Evolutionary conservation across 2,113 vertebrate species (phyloP).

Genomic region (Delphinus delphis): DNA sequence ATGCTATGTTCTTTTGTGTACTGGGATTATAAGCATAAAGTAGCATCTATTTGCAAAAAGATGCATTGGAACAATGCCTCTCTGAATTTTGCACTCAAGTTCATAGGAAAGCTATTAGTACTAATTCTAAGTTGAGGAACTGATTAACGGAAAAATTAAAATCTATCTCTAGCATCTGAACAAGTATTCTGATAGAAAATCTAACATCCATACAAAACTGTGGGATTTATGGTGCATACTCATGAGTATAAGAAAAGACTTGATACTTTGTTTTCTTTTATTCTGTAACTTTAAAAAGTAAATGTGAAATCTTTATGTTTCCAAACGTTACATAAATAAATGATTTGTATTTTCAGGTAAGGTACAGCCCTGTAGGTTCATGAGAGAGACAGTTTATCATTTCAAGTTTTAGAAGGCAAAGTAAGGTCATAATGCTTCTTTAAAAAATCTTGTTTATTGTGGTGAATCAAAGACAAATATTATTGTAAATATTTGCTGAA

Average conservation of each 20-base stretch:
- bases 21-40: background rate
- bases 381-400: background rate
- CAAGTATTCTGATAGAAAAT: background rate
- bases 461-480: background rate
- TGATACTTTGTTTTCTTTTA: background rate
- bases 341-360: background rate
- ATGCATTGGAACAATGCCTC: background rate
- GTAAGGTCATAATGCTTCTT: background rate
- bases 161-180: background rate
- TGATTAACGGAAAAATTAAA: background rate
- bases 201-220: background rate
- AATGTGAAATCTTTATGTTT: background rate
- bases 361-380: background rate
- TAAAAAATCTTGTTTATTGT: background rate
- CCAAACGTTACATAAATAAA: background rate
- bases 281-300: background rate
- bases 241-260: background rate
- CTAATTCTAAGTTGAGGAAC: background rate
- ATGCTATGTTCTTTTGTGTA: background rate
- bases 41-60: constrained; percentile 33
- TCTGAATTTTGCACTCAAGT: background rate
- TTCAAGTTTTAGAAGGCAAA: constrained; percentile 5
- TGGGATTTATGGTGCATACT: background rate
- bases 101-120: background rate
- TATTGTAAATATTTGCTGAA: background rate